Evolutionary conservation across 1,140 invertebrate genomes (phyloP).

Genomic region (Piezodorus guildinii): DNA sequence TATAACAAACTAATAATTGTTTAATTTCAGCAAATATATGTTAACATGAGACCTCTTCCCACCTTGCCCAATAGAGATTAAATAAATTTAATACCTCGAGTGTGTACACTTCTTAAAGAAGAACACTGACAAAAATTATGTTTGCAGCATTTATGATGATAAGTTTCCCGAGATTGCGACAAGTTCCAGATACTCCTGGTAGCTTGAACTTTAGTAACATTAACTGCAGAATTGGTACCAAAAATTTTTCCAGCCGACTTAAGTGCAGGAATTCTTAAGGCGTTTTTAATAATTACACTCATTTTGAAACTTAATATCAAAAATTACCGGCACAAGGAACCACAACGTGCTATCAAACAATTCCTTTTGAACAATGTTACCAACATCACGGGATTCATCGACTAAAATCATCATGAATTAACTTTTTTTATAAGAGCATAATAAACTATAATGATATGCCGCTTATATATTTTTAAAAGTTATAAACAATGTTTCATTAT

Average conservation of each 20-base stretch:
- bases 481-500: no score
- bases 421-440: no score
- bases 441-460: no score
- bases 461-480: no score
- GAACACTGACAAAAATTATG: not conserved
- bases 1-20: no score
- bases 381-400: not conserved
- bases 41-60: no score
- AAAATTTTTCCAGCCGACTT: not conserved
- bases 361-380: not conserved
- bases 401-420: no score
- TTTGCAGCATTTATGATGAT: not conserved
- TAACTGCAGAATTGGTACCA: not conserved
- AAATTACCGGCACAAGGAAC: not conserved
- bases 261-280: not conserved
- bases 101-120: not conserved
- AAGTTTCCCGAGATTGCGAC: not conserved
- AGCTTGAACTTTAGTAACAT: not conserved
- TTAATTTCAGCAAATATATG: no score
- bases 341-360: slow-evolving; percentile 1
- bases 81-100: not conserved
- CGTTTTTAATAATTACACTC: slow-evolving; percentile 10
- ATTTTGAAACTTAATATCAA: not conserved
- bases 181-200: not conserved
- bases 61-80: not conserved